Evolutionary conservation across 64 coral and sea anemone genomes (phyloP), one percentile per base, ranked within the genome.

Genomic region (Anthopleura sola): DNA sequence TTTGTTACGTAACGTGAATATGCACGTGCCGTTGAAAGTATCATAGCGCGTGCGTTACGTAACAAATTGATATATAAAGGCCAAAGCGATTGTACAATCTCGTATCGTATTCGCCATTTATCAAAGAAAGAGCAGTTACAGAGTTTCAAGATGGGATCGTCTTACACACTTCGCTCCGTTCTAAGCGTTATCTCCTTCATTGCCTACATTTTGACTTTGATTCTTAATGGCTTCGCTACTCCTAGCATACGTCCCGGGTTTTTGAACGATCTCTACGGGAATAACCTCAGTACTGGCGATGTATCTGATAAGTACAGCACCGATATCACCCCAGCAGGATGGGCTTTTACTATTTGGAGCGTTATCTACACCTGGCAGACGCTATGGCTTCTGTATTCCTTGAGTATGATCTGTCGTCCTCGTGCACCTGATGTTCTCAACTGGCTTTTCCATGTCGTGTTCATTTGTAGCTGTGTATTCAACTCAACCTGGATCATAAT

Each of bases 311-410:
- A 82, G 11, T 98, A 86, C 37, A 88, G 87, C 50, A 66, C 92
- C n/a, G 89, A 98, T 62, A 98, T 98, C 21, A 98, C 95, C 33
- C 95, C 95, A 37, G 89, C 95, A 55, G 86, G 89, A 23, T 98
- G 95, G 95, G 90, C 95, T 24, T 94, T 98, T 80, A 86, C 88
- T 14, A 99, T 93, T 2, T 99, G 97, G 97, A 85, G 86, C 24
- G 78, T 93, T 11, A 99, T 99, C 86, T 99, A 92, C 75, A 39
- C 60, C 13, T 99, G 97, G 97, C 90, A 99, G 69, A 40, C 18
- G 0, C 62, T 91, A 0, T 94, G 87, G 89, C 56, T 95, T 33
- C 36, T 99, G 2, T 99, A 99, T 55, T 86, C 90, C 15, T 47
- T 95, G 33, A 95, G 86, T 37, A 68, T 94, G 13, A 75, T 94